phyloP scores from a whole-genome alignment of 2,888 invertebrate genomes.

The Microctonus brassicae region DNA sequence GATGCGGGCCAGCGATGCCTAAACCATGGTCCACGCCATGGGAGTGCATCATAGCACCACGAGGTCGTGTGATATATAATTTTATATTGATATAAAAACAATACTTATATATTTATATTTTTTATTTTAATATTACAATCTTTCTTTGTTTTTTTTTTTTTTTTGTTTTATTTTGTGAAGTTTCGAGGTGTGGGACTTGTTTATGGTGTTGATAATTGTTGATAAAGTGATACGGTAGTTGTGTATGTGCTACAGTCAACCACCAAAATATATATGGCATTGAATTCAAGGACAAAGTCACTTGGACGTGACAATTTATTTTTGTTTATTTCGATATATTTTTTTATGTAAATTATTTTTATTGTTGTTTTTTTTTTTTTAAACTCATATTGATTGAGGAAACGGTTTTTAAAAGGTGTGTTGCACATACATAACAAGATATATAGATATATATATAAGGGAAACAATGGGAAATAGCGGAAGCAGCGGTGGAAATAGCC shows the following conservation, averaged over 20 bases:
- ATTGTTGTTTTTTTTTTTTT: neutral
- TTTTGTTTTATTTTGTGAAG: neutral
- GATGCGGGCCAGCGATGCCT: conserved; percentile 66
- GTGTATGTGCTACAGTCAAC: neutral
- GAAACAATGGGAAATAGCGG: conserved; percentile 62
- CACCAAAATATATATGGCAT: neutral
- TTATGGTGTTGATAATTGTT: neutral
- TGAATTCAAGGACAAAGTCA: neutral
- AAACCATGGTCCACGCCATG: conserved; percentile 62
- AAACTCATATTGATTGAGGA: neutral
- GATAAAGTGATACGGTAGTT: neutral
- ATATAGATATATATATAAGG: too few species aligned
- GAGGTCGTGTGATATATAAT: conserved; percentile 17
- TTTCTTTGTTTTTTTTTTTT: neutral
- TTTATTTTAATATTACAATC: neutral
- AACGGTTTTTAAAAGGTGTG: neutral
- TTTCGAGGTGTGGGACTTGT: neutral
- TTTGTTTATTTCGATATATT: neutral
- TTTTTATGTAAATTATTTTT: too few species aligned
- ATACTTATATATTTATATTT: too few species aligned
- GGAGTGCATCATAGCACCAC: conserved; percentile 45
- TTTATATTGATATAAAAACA: too few species aligned
- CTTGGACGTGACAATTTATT: neutral
- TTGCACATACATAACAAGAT: neutral
- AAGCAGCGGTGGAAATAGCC: conserved; percentile 69